A percentile compares a stretch with the other conserved stretches of the same genome.
Conservation (phyloP, 2,113 vertebrate genomes). For the Sakesphorus luctuosus region DNA sequence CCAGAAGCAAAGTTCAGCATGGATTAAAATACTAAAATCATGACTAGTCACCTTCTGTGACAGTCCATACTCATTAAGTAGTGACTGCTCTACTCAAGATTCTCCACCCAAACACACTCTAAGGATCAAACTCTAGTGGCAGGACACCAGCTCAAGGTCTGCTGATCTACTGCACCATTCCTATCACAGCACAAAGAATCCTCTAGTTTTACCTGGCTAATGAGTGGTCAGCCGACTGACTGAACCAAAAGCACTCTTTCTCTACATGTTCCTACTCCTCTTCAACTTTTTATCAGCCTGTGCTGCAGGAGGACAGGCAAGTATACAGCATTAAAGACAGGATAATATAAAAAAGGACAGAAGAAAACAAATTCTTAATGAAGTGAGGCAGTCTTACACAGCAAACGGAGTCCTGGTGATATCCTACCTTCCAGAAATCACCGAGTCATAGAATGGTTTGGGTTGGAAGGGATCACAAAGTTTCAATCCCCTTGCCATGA, state of each 20-base stretch:
- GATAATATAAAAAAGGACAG: neutral
- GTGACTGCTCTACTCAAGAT: neutral
- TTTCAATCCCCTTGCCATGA: neutral
- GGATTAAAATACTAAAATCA: neutral
- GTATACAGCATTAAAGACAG: neutral
- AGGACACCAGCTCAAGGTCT: neutral
- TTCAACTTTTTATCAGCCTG: neutral
- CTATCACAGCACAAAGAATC: neutral
- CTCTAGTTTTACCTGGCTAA: neutral
- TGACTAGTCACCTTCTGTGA: neutral
- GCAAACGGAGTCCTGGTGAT: neutral
- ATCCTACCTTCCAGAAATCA: neutral
- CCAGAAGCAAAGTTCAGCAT: neutral
- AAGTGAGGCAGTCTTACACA: neutral
- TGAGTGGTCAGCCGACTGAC: fast-evolving
- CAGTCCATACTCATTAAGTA: neutral
- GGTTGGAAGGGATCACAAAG: neutral
- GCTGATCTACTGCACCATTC: neutral
- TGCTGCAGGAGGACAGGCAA: neutral
- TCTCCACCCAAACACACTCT: neutral
- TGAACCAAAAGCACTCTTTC: neutral
- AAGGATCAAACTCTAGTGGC: neutral
- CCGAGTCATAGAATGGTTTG: neutral
- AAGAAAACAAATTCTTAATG: neutral
- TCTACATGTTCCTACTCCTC: fast-evolving